Evolutionary conservation across 2,113 vertebrate species (phyloP).

Genomic region (Tachycineta bicolor): DNA sequence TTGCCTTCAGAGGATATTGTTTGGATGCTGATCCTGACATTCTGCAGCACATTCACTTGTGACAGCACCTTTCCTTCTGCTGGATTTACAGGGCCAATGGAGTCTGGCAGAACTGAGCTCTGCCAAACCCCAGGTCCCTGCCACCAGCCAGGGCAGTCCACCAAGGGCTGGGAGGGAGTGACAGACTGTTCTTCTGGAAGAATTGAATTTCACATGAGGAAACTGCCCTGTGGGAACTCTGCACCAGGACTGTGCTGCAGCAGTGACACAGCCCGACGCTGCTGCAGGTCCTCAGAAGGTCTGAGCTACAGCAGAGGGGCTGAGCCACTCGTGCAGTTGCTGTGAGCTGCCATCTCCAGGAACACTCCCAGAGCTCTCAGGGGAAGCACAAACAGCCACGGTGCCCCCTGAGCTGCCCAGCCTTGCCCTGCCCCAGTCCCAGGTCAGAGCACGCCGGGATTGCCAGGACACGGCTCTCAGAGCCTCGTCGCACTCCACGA

Average conservation of each 20-base stretch:
- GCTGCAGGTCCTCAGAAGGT: neutral
- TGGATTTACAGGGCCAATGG: neutral
- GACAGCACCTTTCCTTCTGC: neutral
- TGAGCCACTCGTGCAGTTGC: neutral
- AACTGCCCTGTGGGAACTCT: neutral
- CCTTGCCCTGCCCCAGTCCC: neutral
- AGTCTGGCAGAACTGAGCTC: neutral
- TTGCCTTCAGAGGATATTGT: neutral
- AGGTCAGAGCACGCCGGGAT: neutral
- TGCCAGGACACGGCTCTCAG: neutral
- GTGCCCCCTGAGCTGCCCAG: neutral
- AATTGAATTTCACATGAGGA: neutral
- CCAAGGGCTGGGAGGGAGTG: neutral
- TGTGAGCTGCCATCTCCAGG: neutral
- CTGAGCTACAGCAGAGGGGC: neutral
- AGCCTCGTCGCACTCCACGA: neutral
- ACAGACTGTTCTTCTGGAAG: neutral
- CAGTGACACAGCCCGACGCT: rapidly evolving
- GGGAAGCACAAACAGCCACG: neutral
- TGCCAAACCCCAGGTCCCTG: neutral
- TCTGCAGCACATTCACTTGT: neutral
- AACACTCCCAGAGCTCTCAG: neutral
- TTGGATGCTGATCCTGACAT: neutral
- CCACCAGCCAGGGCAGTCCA: neutral
- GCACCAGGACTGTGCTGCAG: neutral